A percentile compares a stretch with the other conserved stretches of the same genome.
Evolutionary conservation across 2,113 vertebrate species (phyloP).

Genomic region (Brachionichthys hirsutus): DNA sequence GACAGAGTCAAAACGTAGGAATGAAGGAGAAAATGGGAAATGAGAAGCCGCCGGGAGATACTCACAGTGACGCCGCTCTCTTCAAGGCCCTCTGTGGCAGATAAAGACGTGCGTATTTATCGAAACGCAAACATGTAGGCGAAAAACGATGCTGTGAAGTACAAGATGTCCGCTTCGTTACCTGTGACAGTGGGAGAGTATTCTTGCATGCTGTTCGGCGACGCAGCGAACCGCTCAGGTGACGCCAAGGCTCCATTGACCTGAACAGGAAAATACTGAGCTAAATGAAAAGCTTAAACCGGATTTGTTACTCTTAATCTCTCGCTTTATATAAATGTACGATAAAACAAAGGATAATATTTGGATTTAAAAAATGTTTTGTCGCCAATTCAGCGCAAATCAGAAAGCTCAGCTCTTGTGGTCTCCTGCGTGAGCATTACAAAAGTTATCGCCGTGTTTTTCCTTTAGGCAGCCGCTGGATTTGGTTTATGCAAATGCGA

Average conservation of each 20-base stretch:
- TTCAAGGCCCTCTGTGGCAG: slow-evolving; percentile 69
- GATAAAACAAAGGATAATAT: too few species aligned
- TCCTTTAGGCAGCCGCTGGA: slow-evolving; percentile 2
- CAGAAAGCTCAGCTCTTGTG: neutral
- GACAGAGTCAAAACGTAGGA: slow-evolving; percentile 57
- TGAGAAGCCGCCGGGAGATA: slow-evolving; percentile 38
- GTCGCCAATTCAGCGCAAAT: neutral
- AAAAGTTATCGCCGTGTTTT: neutral
- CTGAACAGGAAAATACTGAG: slow-evolving; percentile 31
- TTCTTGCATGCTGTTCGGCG: slow-evolving; percentile 49
- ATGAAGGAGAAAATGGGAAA: slow-evolving; percentile 49
- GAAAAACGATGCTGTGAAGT: too few species aligned
- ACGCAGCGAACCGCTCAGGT: slow-evolving; percentile 17
- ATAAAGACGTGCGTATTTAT: slow-evolving; percentile 18
- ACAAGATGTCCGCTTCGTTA: slow-evolving; percentile 29
- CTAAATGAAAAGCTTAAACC: neutral
- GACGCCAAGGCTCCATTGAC: slow-evolving; percentile 28
- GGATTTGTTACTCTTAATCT: too few species aligned
- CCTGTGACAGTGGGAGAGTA: slow-evolving; percentile 66
- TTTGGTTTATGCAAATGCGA: slow-evolving; percentile 38
- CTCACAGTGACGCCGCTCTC: slow-evolving; percentile 74
- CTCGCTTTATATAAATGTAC: too few species aligned
- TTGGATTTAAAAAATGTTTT: too few species aligned
- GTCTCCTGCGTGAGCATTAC: neutral
- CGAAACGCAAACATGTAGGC: too few species aligned